phyloP scores from a whole-genome alignment of 2,888 invertebrate genomes.

The Macrosiphum euphorbiae region DNA sequence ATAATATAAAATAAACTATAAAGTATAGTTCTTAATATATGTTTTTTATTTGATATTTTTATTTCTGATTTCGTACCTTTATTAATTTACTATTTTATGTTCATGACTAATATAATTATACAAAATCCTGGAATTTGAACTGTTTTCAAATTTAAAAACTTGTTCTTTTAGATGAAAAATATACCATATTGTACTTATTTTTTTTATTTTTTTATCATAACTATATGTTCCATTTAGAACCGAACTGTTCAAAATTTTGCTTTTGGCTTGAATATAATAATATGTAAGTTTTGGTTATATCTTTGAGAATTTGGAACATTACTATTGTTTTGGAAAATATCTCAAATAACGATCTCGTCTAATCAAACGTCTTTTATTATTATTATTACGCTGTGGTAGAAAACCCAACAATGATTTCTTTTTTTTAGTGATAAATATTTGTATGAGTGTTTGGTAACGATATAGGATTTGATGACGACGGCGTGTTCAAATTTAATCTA shows the following conservation, averaged over 20 bases:
- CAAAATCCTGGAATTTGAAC: neutral
- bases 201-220: neutral
- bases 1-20: neutral
- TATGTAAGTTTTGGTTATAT: neutral
- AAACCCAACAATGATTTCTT: neutral
- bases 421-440: neutral
- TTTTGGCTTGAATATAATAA: neutral
- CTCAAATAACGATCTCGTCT: neutral
- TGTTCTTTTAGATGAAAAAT: neutral
- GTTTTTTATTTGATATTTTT: neutral
- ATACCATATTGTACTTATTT: neutral
- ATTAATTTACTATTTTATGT: neutral
- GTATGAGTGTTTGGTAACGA: neutral
- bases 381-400: neutral
- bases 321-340: neutral
- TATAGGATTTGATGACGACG: neutral
- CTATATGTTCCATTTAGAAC: neutral
- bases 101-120: neutral
- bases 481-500: slow-evolving; percentile 5
- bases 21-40: neutral
- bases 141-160: neutral
- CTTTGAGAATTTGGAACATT: neutral
- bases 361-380: neutral
- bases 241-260: neutral
- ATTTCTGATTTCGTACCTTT: neutral